Percentiles rank a stretch among this genome's conserved stretches.
phyloP scores from a whole-genome alignment of 2,797 vertebrate species.

The Masticophis lateralis region DNA sequence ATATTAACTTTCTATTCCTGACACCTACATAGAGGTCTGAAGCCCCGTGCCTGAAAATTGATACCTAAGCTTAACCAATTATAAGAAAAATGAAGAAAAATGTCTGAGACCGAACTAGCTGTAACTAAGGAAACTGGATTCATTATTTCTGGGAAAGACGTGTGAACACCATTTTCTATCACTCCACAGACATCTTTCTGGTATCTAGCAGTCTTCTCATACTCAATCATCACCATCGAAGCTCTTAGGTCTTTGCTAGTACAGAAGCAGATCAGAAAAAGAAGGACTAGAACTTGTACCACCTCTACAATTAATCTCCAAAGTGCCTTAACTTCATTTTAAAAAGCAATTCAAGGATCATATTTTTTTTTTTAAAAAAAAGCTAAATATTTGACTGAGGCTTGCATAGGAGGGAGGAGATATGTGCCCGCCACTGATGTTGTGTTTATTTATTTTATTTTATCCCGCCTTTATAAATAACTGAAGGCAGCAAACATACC shows the following conservation, averaged over 20 bases:
- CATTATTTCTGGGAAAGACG: constrained; percentile 21
- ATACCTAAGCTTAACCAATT: constrained; percentile 7
- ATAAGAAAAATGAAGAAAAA: constrained; percentile 11
- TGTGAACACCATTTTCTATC: neutral
- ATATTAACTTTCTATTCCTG: neutral
- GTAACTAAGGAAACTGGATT: constrained; percentile 21
- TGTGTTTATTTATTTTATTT: neutral
- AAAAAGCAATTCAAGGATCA: neutral
- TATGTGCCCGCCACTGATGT: neutral
- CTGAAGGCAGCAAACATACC: neutral
- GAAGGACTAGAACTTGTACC: neutral
- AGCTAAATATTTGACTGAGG: neutral
- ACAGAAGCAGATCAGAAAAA: neutral
- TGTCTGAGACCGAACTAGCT: neutral
- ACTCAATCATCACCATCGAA: neutral
- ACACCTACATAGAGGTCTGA: neutral
- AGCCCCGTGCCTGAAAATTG: constrained; percentile 2
- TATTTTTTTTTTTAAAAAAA: neutral
- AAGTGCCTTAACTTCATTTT: neutral
- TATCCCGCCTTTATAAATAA: neutral
- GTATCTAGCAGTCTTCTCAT: neutral
- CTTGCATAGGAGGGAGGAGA: neutral
- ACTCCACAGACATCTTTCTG: constrained; percentile 6
- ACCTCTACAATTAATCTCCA: neutral
- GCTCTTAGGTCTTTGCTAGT: neutral